phyloP scores from a whole-genome alignment of 2,888 invertebrate genomes.

The Noctuana brunneofusca region DNA sequence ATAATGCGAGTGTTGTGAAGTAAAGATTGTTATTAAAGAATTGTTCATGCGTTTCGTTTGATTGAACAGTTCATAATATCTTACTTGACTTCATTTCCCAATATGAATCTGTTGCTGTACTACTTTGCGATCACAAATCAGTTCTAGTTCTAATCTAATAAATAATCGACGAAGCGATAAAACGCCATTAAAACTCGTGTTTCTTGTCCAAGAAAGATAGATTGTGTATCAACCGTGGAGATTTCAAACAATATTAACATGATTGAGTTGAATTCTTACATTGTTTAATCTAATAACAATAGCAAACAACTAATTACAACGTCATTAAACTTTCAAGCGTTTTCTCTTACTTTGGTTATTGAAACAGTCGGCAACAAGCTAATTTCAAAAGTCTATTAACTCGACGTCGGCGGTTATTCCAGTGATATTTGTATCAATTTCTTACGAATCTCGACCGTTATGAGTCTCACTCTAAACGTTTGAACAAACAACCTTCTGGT shows the following conservation, averaged over 20 bases:
- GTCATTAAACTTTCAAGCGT: slow-evolving; percentile 15
- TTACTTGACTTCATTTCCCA: not conserved
- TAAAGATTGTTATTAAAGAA: no score
- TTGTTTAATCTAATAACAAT: not conserved
- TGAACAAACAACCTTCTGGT: slow-evolving; percentile 55
- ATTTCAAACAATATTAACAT: no score
- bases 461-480: slow-evolving; percentile 51
- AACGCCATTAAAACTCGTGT: no score
- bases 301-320: slow-evolving; percentile 1
- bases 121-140: no score
- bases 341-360: slow-evolving; percentile 21
- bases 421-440: slow-evolving; percentile 50
- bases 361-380: slow-evolving; percentile 23
- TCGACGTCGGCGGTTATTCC: slow-evolving; percentile 27
- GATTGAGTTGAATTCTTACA: no score
- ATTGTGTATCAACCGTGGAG: no score
- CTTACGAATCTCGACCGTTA: slow-evolving; percentile 50
- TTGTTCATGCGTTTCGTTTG: no score
- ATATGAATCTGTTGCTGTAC: no score
- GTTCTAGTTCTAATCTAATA: no score
- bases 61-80: no score
- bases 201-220: no score
- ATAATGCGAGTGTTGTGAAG: not conserved
- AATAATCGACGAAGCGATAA: no score
- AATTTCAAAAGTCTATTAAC: slow-evolving; percentile 32